These are phyloP conservation scores for Sylvilagus floridanus DNA, from an alignment of 2,797 vertebrate genomes.

Conservation along the genomic window DNA sequence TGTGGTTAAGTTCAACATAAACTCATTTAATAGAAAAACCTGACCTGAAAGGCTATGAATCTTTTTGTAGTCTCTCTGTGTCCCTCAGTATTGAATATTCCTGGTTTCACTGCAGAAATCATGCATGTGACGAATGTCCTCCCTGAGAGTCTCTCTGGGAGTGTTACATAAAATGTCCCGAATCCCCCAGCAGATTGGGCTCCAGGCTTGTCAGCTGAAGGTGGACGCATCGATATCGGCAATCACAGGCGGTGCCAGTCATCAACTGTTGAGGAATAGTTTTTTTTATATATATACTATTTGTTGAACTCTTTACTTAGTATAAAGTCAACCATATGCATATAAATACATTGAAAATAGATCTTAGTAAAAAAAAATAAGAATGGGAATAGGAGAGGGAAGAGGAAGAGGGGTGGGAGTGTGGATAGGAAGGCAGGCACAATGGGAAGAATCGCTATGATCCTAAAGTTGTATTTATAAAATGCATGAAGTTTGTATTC, in stretches of 20 bases:
- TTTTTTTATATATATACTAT: no score
- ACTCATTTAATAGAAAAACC: background rate
- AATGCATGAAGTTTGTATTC: no score
- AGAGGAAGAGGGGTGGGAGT: no score
- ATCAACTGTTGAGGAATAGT: no score
- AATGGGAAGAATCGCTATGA: no score
- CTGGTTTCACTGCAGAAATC: background rate
- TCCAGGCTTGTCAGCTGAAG: background rate
- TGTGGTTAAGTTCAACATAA: background rate
- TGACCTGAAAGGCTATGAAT: background rate
- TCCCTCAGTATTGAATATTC: background rate
- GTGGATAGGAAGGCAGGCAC: no score
- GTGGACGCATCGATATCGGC: fast-evolving
- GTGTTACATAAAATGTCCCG: background rate
- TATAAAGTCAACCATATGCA: no score
- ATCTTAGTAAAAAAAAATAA: no score
- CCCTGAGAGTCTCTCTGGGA: background rate
- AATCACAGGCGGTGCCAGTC: background rate
- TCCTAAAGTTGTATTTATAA: no score
- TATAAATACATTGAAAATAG: no score
- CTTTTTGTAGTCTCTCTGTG: background rate
- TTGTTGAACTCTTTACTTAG: no score
- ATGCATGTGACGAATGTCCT: background rate
- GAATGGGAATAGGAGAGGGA: no score
- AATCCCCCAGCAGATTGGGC: background rate